Conservation (phyloP, 2,113 vertebrate species). For the Aspidoscelis tigris region DNA sequence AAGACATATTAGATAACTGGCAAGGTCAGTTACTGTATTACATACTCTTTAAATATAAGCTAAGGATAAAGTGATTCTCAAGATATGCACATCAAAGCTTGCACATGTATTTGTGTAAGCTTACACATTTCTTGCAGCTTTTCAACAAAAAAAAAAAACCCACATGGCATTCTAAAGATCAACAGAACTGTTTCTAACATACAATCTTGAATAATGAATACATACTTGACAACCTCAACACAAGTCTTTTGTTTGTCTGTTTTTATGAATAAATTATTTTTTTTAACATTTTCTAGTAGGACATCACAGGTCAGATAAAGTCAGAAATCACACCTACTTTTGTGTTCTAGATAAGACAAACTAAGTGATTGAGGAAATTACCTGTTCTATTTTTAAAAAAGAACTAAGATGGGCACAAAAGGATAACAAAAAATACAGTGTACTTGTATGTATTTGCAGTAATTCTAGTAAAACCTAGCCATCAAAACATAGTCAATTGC, state of each 20-base stretch:
- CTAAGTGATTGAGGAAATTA: slow-evolving; percentile 70
- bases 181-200: slow-evolving; percentile 59
- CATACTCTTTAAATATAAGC: slow-evolving; percentile 97
- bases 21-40: slow-evolving; percentile 84
- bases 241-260: too few species aligned
- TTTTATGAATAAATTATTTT: slow-evolving; percentile 58
- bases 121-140: slow-evolving; percentile 99
- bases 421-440: slow-evolving; percentile 69
- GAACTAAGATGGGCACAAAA: slow-evolving; percentile 76
- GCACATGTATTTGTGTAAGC: slow-evolving; percentile 91
- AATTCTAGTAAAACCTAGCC: slow-evolving; percentile 80
- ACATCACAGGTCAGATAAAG: slow-evolving; percentile 71
- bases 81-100: slow-evolving; percentile 93
- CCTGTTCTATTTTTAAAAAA: slow-evolving; percentile 71
- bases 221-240: slow-evolving; percentile 80
- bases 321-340: slow-evolving; percentile 66
- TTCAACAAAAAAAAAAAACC: slow-evolving; percentile 82
- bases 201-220: slow-evolving; percentile 71
- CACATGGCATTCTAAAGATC: slow-evolving; percentile 71
- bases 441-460: slow-evolving; percentile 77
- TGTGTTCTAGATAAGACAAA: slow-evolving; percentile 70
- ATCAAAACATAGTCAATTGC: slow-evolving; percentile 80
- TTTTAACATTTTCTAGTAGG: slow-evolving; percentile 61
- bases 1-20: slow-evolving; percentile 82
- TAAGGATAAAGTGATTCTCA: slow-evolving; percentile 93